phyloP scores from a whole-genome alignment of 2,797 vertebrate species.

The Myotis daubentonii region DNA sequence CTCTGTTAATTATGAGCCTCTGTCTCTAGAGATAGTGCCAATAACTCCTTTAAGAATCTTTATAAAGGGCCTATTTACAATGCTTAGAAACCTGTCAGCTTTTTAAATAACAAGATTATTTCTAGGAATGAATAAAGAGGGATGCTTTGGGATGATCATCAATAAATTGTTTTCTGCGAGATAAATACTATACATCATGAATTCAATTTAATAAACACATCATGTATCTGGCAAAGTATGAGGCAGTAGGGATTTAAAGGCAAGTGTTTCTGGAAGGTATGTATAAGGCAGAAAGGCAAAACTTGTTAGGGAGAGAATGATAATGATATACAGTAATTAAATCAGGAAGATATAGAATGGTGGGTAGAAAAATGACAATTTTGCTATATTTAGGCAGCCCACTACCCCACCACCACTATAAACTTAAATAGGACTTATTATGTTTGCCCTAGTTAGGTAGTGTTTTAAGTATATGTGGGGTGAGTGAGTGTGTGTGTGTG shows the following conservation, averaged over 20 bases:
- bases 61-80: constrained; percentile 43
- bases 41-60: constrained; percentile 62
- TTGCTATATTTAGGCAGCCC: neutral
- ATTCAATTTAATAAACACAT: constrained; percentile 44
- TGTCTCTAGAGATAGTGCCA: constrained; percentile 59
- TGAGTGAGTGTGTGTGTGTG: neutral
- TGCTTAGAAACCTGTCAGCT: constrained; percentile 57
- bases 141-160: constrained; percentile 36
- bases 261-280: constrained; percentile 15
- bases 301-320: neutral
- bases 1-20: constrained; percentile 61
- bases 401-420: no score
- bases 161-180: constrained; percentile 33
- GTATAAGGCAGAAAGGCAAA: neutral
- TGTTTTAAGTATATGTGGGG: neutral
- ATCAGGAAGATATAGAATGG: neutral
- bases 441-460: neutral
- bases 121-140: constrained; percentile 45
- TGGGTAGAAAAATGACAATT: neutral
- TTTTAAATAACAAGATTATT: constrained; percentile 70
- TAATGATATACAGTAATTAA: neutral
- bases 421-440: neutral
- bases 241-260: constrained; percentile 33
- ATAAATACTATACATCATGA: constrained; percentile 50
- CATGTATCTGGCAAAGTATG: constrained; percentile 9